Evolutionary conservation across 2,888 invertebrate species (phyloP), one percentile per base, ranked within the genome.

Genomic region (Cyrtodaria siliqua): DNA sequence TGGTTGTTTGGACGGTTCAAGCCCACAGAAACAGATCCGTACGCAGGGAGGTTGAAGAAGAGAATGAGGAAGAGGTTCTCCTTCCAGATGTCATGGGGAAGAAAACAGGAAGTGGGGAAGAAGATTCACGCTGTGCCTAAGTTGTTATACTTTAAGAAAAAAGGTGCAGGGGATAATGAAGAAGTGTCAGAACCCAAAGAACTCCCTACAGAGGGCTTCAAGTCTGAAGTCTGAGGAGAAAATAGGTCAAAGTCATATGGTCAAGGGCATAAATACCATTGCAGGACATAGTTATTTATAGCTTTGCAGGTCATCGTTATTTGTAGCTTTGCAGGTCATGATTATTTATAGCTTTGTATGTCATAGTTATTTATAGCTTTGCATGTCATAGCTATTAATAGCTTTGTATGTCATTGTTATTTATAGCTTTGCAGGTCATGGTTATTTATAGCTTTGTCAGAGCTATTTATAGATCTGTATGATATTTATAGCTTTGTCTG

Each of bases 1-100:
- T 85, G 82, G 79, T 78, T 82, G 38, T 92, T 88, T 79, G 92
- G 92, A 0, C 70, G 92, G 23, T 82, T 85, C 56, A 89, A 83
- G 55, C 89, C 89, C 12, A 83, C 86, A 0, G 82, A 87, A n/a
- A 72, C 85, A 6, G 86, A 90, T 73, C 89, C 87, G 0, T 91
- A 90, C 79, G 89, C 84, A 12, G 91, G 90, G 0, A 72, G 91
- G 27, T 61, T 91, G 26, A 85, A 86, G 57, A 91, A 90, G 66
- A 67, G 89, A 14, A 70, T 76, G 42, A 86, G 83, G 72, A 81
- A 73, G 70, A 68, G 82, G 18, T 64, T 74, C 26, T 79, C 81
- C 49, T 73, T 82, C 50, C 66, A 64, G 56, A 60, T 71, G 42
- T 63, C 78, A 23, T 76, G 71, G 72, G 68, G 69, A 56, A 59